Percentiles rank a stretch among this genome's conserved stretches.
Evolutionary conservation across 2,888 invertebrate species (phyloP).

Genomic region (Ecdyonurus torrentis): DNA sequence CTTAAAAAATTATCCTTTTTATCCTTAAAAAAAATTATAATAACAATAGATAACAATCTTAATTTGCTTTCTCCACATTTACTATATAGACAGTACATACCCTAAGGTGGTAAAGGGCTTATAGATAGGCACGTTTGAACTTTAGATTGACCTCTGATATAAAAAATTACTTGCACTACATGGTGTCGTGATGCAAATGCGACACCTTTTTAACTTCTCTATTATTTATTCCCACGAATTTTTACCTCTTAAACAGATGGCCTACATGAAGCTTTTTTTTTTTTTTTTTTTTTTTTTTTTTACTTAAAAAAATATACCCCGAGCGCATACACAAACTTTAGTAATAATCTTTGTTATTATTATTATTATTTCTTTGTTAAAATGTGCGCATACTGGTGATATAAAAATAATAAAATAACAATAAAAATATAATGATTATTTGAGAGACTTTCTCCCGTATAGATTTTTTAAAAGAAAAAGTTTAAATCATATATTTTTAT

Average conservation of each 20-base stretch:
- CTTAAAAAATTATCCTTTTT: not conserved
- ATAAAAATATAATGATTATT: no score
- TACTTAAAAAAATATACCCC: no score
- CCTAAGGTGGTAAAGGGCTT: not conserved
- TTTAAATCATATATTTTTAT: no score
- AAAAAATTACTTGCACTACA: no score
- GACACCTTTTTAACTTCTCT: not conserved
- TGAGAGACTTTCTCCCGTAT: no score
- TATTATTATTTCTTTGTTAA: not conserved
- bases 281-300: no score
- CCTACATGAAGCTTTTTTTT: no score
- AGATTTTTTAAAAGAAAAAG: no score
- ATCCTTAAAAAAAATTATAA: not conserved
- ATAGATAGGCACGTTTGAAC: not conserved
- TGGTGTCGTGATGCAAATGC: not conserved
- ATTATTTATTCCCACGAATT: not conserved
- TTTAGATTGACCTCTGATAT: not conserved
- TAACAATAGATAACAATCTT: not conserved
- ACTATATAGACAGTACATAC: no score
- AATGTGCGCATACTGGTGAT: not conserved
- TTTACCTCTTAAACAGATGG: no score
- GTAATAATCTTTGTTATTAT: no score
- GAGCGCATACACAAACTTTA: no score
- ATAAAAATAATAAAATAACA: not conserved
- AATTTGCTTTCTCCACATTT: not conserved